Percentiles rank a stretch among this genome's conserved stretches.
Evolutionary conservation across 2,113 vertebrate genomes (phyloP).

Genomic region (Pionites leucogaster): DNA sequence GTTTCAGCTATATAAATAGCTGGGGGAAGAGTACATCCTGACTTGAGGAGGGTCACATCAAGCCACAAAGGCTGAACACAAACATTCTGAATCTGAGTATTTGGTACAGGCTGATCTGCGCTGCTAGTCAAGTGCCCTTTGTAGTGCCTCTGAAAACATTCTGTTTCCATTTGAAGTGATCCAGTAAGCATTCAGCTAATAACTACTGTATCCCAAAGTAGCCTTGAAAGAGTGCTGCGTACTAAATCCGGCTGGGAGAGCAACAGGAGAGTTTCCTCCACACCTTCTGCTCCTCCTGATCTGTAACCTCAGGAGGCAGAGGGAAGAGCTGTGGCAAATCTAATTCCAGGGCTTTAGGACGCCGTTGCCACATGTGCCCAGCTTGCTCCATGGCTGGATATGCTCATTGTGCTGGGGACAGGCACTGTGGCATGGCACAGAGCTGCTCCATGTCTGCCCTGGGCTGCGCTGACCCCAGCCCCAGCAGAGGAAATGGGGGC

Average conservation of each 20-base stretch:
- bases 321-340: neutral
- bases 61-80: neutral
- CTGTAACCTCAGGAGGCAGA: too few relatives aligned
- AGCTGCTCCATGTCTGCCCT: rapidly evolving
- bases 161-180: neutral
- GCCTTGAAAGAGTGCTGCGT: neutral
- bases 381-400: rapidly evolving
- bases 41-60: neutral
- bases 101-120: neutral
- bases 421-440: rapidly evolving
- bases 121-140: neutral
- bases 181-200: neutral
- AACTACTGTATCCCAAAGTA: neutral
- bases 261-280: neutral
- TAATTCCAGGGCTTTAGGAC: neutral
- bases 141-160: neutral
- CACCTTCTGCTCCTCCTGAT: neutral
- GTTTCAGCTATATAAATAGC: constrained; percentile 49
- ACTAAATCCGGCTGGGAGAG: too few relatives aligned
- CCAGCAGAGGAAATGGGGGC: rapidly evolving
- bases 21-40: neutral
- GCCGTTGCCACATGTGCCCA: neutral
- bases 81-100: neutral
- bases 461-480: rapidly evolving
- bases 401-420: neutral